Conservation (phyloP, 2,113 vertebrate genomes). For the Triplophysa siluroides region DNA sequence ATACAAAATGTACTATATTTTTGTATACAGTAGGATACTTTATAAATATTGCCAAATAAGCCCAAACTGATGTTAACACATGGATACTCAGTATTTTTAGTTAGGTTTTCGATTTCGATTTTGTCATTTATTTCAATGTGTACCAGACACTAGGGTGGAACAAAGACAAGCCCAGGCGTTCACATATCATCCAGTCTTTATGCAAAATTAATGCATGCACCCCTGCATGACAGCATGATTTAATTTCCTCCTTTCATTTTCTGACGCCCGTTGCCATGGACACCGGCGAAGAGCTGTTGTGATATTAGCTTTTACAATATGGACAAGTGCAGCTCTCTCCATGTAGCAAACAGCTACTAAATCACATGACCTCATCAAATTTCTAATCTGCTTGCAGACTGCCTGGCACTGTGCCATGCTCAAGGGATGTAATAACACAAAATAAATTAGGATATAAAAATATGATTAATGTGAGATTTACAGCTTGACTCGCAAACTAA, state of each 20-base stretch:
- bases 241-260: constrained; percentile 57
- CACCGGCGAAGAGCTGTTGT: constrained; percentile 65
- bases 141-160: constrained; percentile 19
- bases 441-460: constrained; percentile 4
- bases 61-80: neutral
- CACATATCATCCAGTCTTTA: constrained; percentile 57
- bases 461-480: neutral
- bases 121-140: constrained; percentile 9
- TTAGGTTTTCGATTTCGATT: neutral
- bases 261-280: constrained; percentile 66
- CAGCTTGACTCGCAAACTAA: neutral
- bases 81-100: neutral
- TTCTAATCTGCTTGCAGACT: constrained; percentile 43
- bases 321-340: constrained; percentile 62
- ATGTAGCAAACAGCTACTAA: constrained; percentile 41
- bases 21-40: too few relatives aligned
- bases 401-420: constrained; percentile 41
- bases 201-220: constrained; percentile 70
- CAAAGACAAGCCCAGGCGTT: constrained; percentile 42
- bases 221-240: constrained; percentile 56
- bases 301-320: constrained; percentile 70
- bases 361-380: constrained; percentile 54
- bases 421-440: neutral
- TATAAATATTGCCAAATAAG: too few relatives aligned
- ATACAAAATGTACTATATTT: too few relatives aligned